phyloP scores from a whole-genome alignment of 2,113 vertebrate species.

The Ciconia boyciana region DNA sequence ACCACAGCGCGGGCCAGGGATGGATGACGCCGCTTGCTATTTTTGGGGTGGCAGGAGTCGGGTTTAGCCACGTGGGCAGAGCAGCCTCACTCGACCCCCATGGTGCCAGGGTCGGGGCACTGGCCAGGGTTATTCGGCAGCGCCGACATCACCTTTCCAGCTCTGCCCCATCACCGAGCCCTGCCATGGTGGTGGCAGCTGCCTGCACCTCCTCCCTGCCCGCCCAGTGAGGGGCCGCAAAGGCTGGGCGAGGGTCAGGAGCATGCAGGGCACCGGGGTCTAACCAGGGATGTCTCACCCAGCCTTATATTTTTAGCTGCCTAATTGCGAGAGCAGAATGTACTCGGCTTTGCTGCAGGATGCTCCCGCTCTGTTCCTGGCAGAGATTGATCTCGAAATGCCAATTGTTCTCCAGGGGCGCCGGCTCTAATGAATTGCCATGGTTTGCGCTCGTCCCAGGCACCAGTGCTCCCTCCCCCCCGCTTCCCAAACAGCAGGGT shows the following conservation, averaged over 20 bases:
- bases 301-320: constrained; percentile 54
- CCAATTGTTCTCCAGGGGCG: constrained; percentile 59
- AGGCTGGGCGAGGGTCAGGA: background rate
- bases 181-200: accelerated
- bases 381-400: constrained; percentile 68
- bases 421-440: constrained; percentile 43
- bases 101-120: background rate
- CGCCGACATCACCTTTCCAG: background rate
- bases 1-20: accelerated
- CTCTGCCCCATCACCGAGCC: background rate
- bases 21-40: background rate
- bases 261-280: background rate
- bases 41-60: background rate
- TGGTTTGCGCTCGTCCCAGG: background rate
- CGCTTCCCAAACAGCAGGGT: background rate
- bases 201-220: background rate
- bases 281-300: background rate
- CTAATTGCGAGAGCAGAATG: constrained; percentile 53
- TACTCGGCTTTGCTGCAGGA: constrained; percentile 45
- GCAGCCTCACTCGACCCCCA: accelerated
- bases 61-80: background rate
- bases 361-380: constrained; percentile 41
- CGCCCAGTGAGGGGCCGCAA: background rate
- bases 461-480: background rate
- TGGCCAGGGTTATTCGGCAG: background rate